Evolutionary conservation across 1,140 invertebrate species (phyloP), one percentile per base, ranked within the genome.

Genomic region (Lethocerus indicus): DNA sequence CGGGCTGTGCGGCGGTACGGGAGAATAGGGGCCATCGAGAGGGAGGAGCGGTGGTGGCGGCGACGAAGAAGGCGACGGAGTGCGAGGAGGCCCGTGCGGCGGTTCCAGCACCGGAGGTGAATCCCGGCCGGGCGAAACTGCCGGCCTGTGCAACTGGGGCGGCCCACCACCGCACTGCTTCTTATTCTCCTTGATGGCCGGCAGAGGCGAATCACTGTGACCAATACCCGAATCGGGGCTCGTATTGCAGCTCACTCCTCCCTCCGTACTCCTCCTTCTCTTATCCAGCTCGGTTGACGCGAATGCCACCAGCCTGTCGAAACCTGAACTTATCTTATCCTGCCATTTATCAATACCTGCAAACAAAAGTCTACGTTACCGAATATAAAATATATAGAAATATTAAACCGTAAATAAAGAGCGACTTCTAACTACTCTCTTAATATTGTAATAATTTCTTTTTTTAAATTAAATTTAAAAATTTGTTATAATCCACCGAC

Each of bases 231-330:
- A 81, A 63, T 83, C 80, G 0, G 81, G 81, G 53, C 80, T 83
- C 13, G 80, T 83, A 58, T 83, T 84, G 52, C 73, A 75, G 54
- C 71, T 71, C 51, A 71, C 66, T 43, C 57, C 54, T 13, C 54
- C 77, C 60, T 85, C 81, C 0, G 79, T 82, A 20, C 81, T 85
- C 51, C 81, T 71, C 27, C 82, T 71, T 53, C 83, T 72, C 61
- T 85, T 82, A 59, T 87, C 83, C 56, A 88, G 68, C 58, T 87
- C 84, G 1, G 82, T 86, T 3, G 83, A 84, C 6, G 85, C 86
- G 63, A 88, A 83, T 23, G 83, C 85, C 49, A 89, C 81, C 52
- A 89, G 68, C 47, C 83, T 75, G 66, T 91, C 86, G 68, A 90
- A 90, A 27, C 84, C 81, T 57, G 80, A 85, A 59, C 78, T 83